A percentile compares a stretch with the other conserved stretches of the same genome.
These are phyloP conservation scores for Drosophila kuntzei DNA, from an alignment of 2,888 invertebrate species.

Conservation along the genomic window DNA sequence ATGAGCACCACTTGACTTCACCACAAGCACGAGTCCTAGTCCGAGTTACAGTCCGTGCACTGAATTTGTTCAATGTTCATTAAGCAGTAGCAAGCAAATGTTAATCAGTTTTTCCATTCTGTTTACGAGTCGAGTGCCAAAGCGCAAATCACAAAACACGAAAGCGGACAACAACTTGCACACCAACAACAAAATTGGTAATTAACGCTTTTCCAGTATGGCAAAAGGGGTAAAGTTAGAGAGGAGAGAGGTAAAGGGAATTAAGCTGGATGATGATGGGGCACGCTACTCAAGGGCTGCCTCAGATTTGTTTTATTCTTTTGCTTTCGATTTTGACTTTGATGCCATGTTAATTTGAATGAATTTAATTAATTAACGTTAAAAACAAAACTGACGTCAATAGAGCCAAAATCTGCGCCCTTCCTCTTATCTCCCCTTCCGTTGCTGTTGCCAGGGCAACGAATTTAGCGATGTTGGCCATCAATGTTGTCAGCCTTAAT, in stretches of 20 bases:
- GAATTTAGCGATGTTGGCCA: conserved; percentile 37
- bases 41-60: neutral
- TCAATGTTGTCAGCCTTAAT: conserved; percentile 41
- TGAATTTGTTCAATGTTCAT: conserved; percentile 41
- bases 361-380: conserved; percentile 83
- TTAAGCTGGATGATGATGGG: conserved; percentile 3
- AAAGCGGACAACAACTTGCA: conserved; percentile 11
- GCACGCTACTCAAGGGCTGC: conserved; percentile 14
- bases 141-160: conserved; percentile 68
- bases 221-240: neutral
- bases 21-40: conserved; percentile 8
- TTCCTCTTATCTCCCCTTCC: neutral
- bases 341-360: conserved; percentile 76
- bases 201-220: conserved; percentile 53
- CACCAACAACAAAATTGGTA: conserved; percentile 51
- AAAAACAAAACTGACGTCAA: conserved; percentile 77
- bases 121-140: conserved; percentile 35
- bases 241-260: neutral
- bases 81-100: conserved; percentile 60
- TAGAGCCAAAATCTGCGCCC: conserved; percentile 33
- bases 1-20: conserved; percentile 51
- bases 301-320: neutral
- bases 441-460: conserved; percentile 26
- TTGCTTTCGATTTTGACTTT: conserved; percentile 24
- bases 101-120: conserved; percentile 68